Base-by-base conservation (phyloP, 2,888 invertebrate species). In the Pilophorus perplexus region DNA sequence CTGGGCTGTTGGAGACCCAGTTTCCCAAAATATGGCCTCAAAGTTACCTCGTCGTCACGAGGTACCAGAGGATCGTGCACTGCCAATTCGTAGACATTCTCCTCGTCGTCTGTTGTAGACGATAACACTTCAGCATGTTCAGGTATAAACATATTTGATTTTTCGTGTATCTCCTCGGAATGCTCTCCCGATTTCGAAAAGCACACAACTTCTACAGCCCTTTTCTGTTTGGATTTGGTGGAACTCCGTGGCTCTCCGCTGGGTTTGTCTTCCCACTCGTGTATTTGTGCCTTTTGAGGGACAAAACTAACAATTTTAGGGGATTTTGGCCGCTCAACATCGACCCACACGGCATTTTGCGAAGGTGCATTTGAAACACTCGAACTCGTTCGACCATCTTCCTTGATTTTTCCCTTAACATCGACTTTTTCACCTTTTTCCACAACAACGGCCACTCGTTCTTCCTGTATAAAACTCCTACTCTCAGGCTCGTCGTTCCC, bases 31-130 rank as follows among this genome's bases (percentile, higher is more conserved):
- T 59, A 59, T 4, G 42, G 18, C 4, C 42, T 16, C 10, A 62
- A 18, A 12, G 20, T 5, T 4, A 14, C 16, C 23, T 62, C 46
- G 16, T 62, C 62, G 6, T 46, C 18, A 1, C n/a, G 44, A 1
- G 10, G 27, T 18, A 62, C 4, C 18, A 28, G 1, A 46, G 60
- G 25, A 5, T 22, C n/a, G 16, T 42, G 64, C 12, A 64, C 23
- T 2, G 42, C 42, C 16, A 54, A n/a, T 16, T 65, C 64, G 42
- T 65, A 65, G 16, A 65, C 54, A 27, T 42, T n/a, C 40, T 65
- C 64, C 10, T 65, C 64, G 8, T 37, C 50, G 20, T 50, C 62
- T 20, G 62, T 37, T 1, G 48, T 64, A 10, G 55, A 23, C 3
- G 42, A 42, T 5, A 42, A 48, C 12, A 59, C 50, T 2, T 68